phyloP scores from a whole-genome alignment of 2,797 vertebrate genomes.

The Coendou prehensilis region DNA sequence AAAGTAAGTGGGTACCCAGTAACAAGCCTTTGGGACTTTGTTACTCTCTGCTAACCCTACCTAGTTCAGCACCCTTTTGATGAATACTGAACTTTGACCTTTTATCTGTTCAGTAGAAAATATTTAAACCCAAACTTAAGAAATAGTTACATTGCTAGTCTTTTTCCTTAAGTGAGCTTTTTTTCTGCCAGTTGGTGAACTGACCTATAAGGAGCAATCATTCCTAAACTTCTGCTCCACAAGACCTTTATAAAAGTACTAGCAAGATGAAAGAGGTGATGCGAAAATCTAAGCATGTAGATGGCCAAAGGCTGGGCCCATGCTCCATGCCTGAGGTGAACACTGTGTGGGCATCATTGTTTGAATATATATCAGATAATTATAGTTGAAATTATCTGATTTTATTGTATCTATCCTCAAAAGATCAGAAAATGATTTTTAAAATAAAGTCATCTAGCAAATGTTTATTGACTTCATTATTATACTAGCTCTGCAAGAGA shows the following conservation, averaged over 20 bases:
- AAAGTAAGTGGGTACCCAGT: constrained; percentile 82
- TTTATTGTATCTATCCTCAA: background rate
- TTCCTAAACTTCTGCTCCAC: background rate
- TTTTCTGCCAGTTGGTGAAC: background rate
- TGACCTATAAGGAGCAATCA: background rate
- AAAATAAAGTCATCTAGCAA: background rate
- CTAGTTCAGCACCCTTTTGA: background rate
- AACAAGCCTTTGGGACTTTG: background rate
- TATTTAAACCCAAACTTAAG: constrained; percentile 20
- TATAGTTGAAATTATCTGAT: background rate
- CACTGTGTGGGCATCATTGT: background rate
- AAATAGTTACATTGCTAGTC: constrained; percentile 2
- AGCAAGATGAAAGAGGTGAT: background rate
- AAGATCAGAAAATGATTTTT: constrained; percentile 47
- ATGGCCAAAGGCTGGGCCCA: background rate
- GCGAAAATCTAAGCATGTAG: background rate
- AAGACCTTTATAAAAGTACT: background rate
- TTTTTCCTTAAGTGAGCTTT: background rate
- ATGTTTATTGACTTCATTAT: background rate
- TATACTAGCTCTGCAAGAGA: background rate
- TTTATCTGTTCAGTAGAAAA: constrained; percentile 44
- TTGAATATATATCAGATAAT: background rate
- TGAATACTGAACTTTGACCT: background rate
- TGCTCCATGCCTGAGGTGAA: background rate
- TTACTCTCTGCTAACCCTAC: background rate